Percentiles rank a stretch among this genome's conserved stretches.
Evolutionary conservation across 1,140 invertebrate genomes (phyloP).

Genomic region (Eurosta solidaginis): DNA sequence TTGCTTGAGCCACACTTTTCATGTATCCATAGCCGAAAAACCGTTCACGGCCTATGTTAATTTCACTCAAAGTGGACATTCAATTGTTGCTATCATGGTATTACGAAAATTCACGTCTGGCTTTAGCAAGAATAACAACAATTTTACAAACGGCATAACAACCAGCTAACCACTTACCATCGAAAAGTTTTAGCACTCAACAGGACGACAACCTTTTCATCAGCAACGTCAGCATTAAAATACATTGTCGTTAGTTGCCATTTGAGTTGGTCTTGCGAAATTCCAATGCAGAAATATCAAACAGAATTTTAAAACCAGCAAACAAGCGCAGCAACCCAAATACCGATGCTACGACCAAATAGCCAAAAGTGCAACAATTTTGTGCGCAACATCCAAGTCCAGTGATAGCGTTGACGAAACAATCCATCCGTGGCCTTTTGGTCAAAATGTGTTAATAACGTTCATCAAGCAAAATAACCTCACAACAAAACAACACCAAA

Average conservation of each 20-base stretch:
- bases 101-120: not conserved
- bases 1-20: no score
- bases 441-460: constrained; percentile 19
- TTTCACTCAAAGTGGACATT: not conserved
- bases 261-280: not conserved
- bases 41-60: not conserved
- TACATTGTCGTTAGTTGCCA: not conserved
- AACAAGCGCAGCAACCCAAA: not conserved
- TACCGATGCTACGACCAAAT: not conserved
- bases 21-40: no score
- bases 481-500: not conserved
- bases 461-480: not conserved
- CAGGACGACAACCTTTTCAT: constrained; percentile 4
- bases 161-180: not conserved
- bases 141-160: not conserved
- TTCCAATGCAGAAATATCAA: constrained; percentile 1
- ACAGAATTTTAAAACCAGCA: constrained; percentile 3
- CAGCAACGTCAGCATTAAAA: not conserved
- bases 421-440: not conserved
- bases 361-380: no score
- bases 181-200: no score
- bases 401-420: not conserved
- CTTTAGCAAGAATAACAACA: not conserved
- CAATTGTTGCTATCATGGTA: not conserved
- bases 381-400: no score